Conservation (phyloP, 2,797 vertebrate species). For the Telmatherina bonti region DNA sequence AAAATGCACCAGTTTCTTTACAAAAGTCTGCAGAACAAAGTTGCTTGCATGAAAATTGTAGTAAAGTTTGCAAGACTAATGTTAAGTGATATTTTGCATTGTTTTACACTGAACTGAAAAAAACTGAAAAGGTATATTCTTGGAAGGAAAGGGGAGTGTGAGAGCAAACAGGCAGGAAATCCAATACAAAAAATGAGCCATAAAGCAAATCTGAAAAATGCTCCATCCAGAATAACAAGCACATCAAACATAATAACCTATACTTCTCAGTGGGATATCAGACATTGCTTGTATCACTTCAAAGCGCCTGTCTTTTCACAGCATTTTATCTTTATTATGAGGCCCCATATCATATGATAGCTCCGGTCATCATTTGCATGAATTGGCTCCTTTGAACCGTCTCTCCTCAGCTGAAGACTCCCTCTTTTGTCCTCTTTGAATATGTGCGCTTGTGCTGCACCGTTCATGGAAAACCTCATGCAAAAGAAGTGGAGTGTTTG, state of each 20-base stretch:
- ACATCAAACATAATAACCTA: slow-evolving; percentile 2
- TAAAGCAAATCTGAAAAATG: slow-evolving; percentile 8
- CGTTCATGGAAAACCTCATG: slow-evolving; percentile 48
- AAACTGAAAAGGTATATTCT: neutral
- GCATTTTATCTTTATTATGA: slow-evolving; percentile 50
- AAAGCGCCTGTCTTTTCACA: slow-evolving; percentile 27
- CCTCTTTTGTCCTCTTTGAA: slow-evolving; percentile 59
- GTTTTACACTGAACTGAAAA: neutral
- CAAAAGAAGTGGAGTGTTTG: slow-evolving; percentile 46
- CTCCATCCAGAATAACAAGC: slow-evolving; percentile 18
- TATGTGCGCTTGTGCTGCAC: slow-evolving; percentile 12
- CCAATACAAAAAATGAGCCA: slow-evolving; percentile 20
- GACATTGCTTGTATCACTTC: slow-evolving; percentile 32
- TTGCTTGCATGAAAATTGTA: neutral
- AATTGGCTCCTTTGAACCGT: slow-evolving; percentile 58
- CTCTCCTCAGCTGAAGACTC: slow-evolving; percentile 27
- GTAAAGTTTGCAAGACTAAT: neutral
- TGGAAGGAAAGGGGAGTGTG: neutral
- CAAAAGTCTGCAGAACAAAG: too few relatives aligned
- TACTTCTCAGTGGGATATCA: slow-evolving; percentile 14
- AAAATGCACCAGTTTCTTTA: too few relatives aligned
- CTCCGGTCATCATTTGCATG: slow-evolving; percentile 64
- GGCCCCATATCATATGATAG: slow-evolving; percentile 40
- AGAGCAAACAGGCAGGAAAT: slow-evolving; percentile 1
- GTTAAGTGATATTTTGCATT: neutral